Evolutionary conservation across 2,797 vertebrate species (phyloP), one percentile per base, ranked within the genome.

Genomic region (Takifugu ocellatus): DNA sequence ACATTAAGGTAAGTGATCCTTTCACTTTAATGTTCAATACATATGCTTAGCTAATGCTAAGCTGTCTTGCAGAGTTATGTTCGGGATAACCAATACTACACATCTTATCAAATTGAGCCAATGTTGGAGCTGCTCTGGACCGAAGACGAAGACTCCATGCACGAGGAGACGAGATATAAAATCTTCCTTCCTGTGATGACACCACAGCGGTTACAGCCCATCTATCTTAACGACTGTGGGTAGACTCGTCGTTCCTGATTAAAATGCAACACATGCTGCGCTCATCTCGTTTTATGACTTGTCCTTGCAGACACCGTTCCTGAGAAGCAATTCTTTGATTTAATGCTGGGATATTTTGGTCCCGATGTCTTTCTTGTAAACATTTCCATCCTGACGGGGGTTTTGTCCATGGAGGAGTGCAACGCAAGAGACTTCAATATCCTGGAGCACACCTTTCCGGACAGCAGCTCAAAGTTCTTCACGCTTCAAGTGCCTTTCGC

Each of bases 71-170:
- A 90, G 90, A 90, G 88, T 58, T 64, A 72, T 1, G 42, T 84
- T 36, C 56, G 66, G 39, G 33, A 79, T 3, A 51, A 56, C 43
- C 70, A 70, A 1, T 88, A 89, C 53, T 25, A 73, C 17, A 51
- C 62, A 3, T 51, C 64, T 1, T 90, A 87, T 25, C 59, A 29
- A 0, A 79, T 90, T 10, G 84, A 86, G 51, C 88, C 77, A 0
- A 87, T 90, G 88, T 54, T 91, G 0, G 88, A 91, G 75, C 6
- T 91, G 64, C 59, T 82, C 21, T 91, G 90, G 89, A 61, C 49
- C 5, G 87, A 92, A 45, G 83, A 77, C 5, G 87, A 92, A 45
- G 83, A 77, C 1, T 0, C 25, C 1, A n/a, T 44, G 31, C 42
- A 58, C 0, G 72, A 85, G 54, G 61, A 86, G 66, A 92, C 87